Conservation (phyloP, 2,797 vertebrate species). For the Trachops cirrhosus region DNA sequence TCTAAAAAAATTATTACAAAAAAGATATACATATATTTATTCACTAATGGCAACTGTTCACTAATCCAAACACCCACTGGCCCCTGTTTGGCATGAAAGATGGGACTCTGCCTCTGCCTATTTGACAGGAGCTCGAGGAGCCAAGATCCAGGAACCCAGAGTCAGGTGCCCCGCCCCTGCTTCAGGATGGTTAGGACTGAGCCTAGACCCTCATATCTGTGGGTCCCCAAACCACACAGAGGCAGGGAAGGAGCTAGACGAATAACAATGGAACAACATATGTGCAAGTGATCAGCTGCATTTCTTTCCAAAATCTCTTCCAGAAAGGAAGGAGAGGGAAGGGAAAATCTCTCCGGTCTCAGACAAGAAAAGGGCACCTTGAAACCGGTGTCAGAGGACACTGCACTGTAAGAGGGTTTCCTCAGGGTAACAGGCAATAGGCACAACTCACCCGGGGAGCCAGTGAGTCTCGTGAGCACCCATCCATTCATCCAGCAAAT, state of each 20-base stretch:
- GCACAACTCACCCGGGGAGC: background rate
- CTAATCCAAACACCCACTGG: conserved; percentile 37
- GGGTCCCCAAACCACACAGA: background rate
- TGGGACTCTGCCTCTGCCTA: background rate
- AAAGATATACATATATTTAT: background rate
- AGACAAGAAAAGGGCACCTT: conserved; percentile 61
- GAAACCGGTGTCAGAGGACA: background rate
- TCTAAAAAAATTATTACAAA: background rate
- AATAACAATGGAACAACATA: background rate
- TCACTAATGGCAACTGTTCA: conserved; percentile 33
- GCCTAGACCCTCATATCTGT: background rate
- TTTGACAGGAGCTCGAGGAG: background rate
- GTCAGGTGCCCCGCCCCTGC: background rate
- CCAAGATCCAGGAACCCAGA: background rate
- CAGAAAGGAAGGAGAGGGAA: fast-evolving
- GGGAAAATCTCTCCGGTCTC: background rate
- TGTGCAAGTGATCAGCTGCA: conserved; percentile 41
- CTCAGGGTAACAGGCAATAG: background rate
- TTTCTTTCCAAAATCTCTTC: conserved; percentile 9
- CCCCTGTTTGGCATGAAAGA: background rate
- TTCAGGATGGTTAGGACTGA: background rate
- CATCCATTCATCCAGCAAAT: background rate
- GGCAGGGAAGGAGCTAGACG: background rate
- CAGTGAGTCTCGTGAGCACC: background rate
- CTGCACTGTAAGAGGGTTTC: background rate